Conservation (phyloP, 2,888 invertebrate species). For the Orthonevra nobilis region DNA sequence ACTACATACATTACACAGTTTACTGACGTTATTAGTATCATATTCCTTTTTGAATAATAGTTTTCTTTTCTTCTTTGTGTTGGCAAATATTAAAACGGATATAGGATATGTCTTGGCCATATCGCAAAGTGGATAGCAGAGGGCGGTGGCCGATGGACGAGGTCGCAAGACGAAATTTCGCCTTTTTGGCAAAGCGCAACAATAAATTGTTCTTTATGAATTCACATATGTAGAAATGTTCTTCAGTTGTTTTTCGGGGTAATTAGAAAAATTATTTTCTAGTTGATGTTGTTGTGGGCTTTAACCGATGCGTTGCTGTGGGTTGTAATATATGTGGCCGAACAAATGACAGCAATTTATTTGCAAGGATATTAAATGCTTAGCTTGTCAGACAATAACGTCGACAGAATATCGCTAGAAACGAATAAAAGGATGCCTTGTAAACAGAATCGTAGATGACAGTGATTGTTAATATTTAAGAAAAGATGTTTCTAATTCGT, state of each 20-base stretch:
- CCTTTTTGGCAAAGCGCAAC: constrained; percentile 65
- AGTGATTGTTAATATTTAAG: no score
- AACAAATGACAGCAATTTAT: constrained; percentile 67
- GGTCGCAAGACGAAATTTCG: constrained; percentile 63
- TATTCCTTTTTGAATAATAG: constrained; percentile 55
- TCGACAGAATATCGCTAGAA: constrained; percentile 13
- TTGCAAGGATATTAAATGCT: constrained; percentile 48
- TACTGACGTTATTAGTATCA: constrained; percentile 66
- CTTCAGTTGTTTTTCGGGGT: constrained; percentile 58
- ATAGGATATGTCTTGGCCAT: constrained; percentile 60
- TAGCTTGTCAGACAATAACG: constrained; percentile 24
- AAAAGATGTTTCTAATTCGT: no score
- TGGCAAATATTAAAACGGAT: constrained; percentile 65
- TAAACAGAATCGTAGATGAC: no score
- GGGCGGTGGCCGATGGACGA: no score
- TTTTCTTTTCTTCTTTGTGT: constrained; percentile 6
- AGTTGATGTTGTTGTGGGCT: constrained; percentile 19
- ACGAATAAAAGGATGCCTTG: constrained; percentile 14
- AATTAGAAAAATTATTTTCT: constrained; percentile 62
- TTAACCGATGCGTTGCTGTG: constrained; percentile 23
- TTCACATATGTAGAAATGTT: constrained; percentile 43
- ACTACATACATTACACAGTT: constrained; percentile 66
- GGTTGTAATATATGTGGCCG: constrained; percentile 62
- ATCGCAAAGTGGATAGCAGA: constrained; percentile 41
- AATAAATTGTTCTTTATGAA: constrained; percentile 68